A percentile compares a stretch with the other conserved stretches of the same genome.
Conservation (phyloP, 2,888 invertebrate species). For the Pyralis farinalis region DNA sequence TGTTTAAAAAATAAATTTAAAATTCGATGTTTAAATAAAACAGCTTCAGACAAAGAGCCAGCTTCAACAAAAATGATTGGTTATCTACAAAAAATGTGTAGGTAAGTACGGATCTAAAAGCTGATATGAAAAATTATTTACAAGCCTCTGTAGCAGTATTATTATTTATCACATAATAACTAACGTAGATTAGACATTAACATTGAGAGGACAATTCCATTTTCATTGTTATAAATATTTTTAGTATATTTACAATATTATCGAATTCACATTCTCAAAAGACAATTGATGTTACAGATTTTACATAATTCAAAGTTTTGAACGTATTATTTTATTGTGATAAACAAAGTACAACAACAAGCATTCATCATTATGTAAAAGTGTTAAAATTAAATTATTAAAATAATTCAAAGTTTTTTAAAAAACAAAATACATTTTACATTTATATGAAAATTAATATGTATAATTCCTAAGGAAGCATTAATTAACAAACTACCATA, state of each 20-base stretch:
- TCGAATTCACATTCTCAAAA: slow-evolving; percentile 39
- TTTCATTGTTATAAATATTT: slow-evolving; percentile 42
- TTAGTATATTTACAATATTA: slow-evolving; percentile 54
- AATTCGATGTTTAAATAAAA: slow-evolving; percentile 38
- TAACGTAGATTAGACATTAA: slow-evolving; percentile 32
- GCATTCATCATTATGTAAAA: no score
- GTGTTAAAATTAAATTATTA: no score
- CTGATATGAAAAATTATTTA: slow-evolving; percentile 59
- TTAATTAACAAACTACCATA: slow-evolving; percentile 71
- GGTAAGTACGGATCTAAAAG: slow-evolving; percentile 27
- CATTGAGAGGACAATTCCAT: slow-evolving; percentile 68
- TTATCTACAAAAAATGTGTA: slow-evolving; percentile 1
- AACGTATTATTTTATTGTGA: no score
- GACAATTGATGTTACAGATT: slow-evolving; percentile 28
- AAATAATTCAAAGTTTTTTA: no score
- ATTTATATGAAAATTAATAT: slow-evolving; percentile 16
- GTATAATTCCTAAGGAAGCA: slow-evolving; percentile 50
- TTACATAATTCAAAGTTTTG: not conserved
- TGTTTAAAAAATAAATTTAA: slow-evolving; percentile 26
- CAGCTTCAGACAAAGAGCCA: not conserved
- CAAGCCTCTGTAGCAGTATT: slow-evolving; percentile 53
- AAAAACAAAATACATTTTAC: not conserved
- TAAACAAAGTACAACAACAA: no score
- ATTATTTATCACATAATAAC: slow-evolving; percentile 31
- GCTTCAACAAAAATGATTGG: not conserved